These are phyloP conservation scores for Paradisaea rubra DNA, from an alignment of 2,113 vertebrate species.

Conservation along the genomic window DNA sequence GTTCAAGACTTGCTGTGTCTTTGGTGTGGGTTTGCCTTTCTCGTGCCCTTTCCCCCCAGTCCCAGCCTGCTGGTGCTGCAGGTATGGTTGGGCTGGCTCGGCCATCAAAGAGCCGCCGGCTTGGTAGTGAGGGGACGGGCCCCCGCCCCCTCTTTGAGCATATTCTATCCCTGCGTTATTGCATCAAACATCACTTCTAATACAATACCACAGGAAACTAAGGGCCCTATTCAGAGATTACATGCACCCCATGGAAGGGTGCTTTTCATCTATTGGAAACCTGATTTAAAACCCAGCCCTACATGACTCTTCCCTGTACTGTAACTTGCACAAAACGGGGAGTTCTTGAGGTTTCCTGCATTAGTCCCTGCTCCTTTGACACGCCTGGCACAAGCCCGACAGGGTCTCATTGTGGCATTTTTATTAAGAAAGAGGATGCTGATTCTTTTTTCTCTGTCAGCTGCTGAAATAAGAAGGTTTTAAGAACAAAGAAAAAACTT, in stretches of 20 bases:
- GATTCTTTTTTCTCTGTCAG: constrained; percentile 53
- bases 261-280: constrained; percentile 41
- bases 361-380: constrained; percentile 53
- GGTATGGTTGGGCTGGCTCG: neutral
- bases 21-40: neutral
- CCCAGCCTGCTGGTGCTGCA: neutral
- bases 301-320: constrained; percentile 27
- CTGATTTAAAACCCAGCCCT: constrained; percentile 33
- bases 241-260: constrained; percentile 32
- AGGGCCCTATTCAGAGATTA: constrained; percentile 49
- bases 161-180: constrained; percentile 6
- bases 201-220: constrained; percentile 16
- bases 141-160: constrained; percentile 22
- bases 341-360: constrained; percentile 33
- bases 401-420: constrained; percentile 41
- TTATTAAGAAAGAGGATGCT: constrained; percentile 35
- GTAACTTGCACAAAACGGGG: constrained; percentile 27
- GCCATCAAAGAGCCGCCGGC: neutral
- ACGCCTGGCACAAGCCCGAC: constrained; percentile 24
- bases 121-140: neutral
- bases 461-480: constrained; percentile 57
- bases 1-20: neutral
- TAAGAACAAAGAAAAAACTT: constrained; percentile 61
- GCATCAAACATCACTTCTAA: neutral
- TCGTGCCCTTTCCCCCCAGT: neutral